Percentiles rank a stretch among this genome's conserved stretches.
phyloP scores from a whole-genome alignment of 2,797 vertebrate genomes.

The Anabas testudineus region DNA sequence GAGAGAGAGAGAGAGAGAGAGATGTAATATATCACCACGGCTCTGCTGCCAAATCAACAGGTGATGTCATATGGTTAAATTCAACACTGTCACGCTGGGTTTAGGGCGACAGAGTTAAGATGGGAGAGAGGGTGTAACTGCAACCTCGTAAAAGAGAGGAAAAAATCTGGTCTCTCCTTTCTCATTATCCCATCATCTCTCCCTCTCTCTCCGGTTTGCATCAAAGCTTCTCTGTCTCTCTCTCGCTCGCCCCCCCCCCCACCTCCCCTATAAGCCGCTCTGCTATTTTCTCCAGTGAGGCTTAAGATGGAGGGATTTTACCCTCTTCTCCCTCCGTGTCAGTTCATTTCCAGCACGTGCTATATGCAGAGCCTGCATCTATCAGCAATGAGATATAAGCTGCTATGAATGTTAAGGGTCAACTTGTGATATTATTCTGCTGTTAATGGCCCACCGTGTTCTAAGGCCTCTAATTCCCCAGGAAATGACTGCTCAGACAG shows the following conservation, averaged over 20 bases:
- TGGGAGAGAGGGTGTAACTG: constrained; percentile 23
- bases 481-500: constrained; percentile 68
- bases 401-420: constrained; percentile 71
- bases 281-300: constrained; percentile 63
- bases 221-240: constrained; percentile 53
- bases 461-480: constrained; percentile 64
- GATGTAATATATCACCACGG: constrained; percentile 31
- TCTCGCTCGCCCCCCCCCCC: constrained; percentile 16
- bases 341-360: constrained; percentile 66
- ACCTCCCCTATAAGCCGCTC: constrained; percentile 65
- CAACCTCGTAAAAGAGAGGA: constrained; percentile 30
- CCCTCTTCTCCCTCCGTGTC: constrained; percentile 49
- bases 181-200: constrained; percentile 68
- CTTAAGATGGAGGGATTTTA: constrained; percentile 74
- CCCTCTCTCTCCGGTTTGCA: constrained; percentile 40
- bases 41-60: constrained; percentile 66
- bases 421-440: constrained; percentile 76
- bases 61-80: constrained; percentile 71
- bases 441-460: constrained; percentile 70
- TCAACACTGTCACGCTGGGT: constrained; percentile 47
- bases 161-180: constrained; percentile 41
- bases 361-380: constrained; percentile 49
- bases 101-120: constrained; percentile 34
- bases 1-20: neutral
- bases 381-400: constrained; percentile 75